Evolutionary conservation across 2,113 vertebrate species (phyloP).

Genomic region (Axis porcinus): DNA sequence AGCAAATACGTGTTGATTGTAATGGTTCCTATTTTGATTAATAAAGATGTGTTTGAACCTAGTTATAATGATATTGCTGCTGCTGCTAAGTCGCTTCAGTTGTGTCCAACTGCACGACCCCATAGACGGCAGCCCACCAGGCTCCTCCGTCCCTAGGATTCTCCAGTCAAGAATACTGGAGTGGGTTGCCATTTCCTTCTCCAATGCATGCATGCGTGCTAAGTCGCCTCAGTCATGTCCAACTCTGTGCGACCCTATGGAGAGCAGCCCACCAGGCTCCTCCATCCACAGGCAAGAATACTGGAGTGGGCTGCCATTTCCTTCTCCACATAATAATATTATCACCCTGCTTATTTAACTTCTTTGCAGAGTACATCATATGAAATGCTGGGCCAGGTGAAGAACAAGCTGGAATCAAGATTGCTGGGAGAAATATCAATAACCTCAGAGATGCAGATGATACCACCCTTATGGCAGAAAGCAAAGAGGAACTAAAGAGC

Average conservation of each 20-base stretch:
- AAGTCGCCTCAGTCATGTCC: accelerated
- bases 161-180: neutral
- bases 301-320: neutral
- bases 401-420: neutral
- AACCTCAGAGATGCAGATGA: neutral
- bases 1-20: neutral
- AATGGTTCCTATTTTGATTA: neutral
- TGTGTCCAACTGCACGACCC: neutral
- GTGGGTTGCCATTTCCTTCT: no score
- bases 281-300: no score
- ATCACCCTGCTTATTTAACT: neutral
- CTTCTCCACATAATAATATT: neutral
- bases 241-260: no score
- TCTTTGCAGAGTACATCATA: neutral
- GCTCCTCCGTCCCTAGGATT: neutral
- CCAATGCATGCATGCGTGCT: no score
- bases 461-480: neutral
- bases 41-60: neutral
- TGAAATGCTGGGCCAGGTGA: neutral
- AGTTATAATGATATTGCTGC: neutral
- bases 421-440: neutral
- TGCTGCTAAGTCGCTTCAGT: neutral
- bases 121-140: neutral
- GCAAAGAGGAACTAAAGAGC: neutral
- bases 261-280: no score